Percentiles rank a stretch among this genome's conserved stretches.
Evolutionary conservation across 2,113 vertebrate genomes (phyloP).

Genomic region (Onychostruthus taczanowskii): DNA sequence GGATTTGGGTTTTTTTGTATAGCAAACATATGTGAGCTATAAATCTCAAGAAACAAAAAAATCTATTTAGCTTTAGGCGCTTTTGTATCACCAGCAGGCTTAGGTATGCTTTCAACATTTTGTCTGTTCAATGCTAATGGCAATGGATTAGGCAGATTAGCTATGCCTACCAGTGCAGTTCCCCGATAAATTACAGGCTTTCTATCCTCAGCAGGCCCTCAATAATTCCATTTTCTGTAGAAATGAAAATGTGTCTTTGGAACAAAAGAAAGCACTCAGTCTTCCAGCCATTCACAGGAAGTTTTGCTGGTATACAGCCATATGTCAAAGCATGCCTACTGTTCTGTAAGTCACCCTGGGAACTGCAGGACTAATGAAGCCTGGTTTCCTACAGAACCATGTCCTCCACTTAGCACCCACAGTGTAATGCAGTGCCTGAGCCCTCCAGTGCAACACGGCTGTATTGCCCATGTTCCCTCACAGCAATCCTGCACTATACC

Average conservation of each 20-base stretch:
- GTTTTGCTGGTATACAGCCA: background rate
- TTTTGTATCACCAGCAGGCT: background rate
- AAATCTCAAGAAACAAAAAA: constrained; percentile 44
- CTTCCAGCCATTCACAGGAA: background rate
- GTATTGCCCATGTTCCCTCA: background rate
- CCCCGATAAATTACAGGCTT: background rate
- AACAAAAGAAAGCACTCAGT: background rate
- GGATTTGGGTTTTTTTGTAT: background rate
- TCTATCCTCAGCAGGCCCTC: background rate
- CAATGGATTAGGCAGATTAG: constrained; percentile 20
- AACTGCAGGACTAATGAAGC: background rate
- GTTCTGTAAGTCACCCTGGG: background rate
- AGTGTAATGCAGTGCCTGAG: background rate
- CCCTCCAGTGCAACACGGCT: background rate
- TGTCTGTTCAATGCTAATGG: background rate
- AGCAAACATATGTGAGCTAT: constrained; percentile 1
- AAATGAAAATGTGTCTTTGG: background rate
- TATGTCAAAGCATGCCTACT: background rate
- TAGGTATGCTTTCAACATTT: constrained; percentile 2
- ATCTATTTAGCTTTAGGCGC: background rate
- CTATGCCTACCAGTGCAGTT: background rate
- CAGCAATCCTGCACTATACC: background rate
- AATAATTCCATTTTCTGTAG: background rate
- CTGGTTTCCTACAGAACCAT: background rate
- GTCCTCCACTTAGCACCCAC: background rate